Percentiles rank a stretch among this genome's conserved stretches.
phyloP scores from a whole-genome alignment of 2,113 vertebrate species.

The Rutilus rutilus region DNA sequence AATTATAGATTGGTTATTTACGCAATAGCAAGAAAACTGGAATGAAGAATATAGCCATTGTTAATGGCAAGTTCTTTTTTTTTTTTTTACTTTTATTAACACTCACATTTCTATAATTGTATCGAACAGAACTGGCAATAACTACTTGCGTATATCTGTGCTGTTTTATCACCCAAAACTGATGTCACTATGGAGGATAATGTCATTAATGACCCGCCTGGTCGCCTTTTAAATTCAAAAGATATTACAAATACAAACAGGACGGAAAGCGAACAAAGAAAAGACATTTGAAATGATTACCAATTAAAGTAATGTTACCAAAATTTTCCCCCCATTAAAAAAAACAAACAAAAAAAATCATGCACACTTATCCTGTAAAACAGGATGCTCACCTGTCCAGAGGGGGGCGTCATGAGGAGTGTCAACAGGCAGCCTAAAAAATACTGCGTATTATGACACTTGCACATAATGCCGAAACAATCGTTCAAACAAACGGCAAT shows the following conservation, averaged over 20 bases:
- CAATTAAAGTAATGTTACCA: neutral
- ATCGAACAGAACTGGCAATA: too few relatives aligned
- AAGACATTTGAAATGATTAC: neutral
- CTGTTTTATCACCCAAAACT: neutral
- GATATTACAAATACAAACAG: neutral
- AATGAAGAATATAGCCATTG: too few relatives aligned
- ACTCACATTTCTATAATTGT: neutral
- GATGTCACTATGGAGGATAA: neutral
- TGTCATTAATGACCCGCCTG: neutral
- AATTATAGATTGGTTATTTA: neutral
- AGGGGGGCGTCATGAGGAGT: slow-evolving; percentile 41
- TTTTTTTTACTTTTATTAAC: too few relatives aligned
- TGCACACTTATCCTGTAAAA: neutral
- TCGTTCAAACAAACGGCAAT: neutral
- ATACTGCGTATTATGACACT: neutral
- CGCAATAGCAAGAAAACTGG: neutral
- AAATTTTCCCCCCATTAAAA: neutral
- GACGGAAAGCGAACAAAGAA: neutral
- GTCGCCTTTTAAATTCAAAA: neutral
- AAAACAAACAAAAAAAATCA: neutral
- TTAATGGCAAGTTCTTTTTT: too few relatives aligned
- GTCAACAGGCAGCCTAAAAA: neutral
- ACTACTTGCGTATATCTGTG: neutral
- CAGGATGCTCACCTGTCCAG: slow-evolving; percentile 51
- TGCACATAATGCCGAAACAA: neutral